Conservation (phyloP, 1,140 invertebrate species). For the Notospermus geniculatus region DNA sequence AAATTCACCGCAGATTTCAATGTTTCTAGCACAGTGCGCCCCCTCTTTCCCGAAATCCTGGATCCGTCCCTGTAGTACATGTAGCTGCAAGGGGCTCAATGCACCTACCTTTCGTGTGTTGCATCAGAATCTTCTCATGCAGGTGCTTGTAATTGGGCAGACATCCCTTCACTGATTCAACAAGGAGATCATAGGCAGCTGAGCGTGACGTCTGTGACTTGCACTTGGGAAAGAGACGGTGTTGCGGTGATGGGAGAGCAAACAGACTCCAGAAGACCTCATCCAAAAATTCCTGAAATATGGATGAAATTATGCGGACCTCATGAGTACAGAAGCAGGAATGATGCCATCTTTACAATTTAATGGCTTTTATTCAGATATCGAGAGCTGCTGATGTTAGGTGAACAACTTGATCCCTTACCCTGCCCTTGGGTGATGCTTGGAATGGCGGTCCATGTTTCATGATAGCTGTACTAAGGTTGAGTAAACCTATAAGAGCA, state of each 20-base stretch:
- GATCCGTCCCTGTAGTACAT: too few species aligned
- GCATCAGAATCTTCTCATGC: conserved; percentile 76
- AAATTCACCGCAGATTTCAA: too few species aligned
- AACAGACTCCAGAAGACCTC: conserved; percentile 85
- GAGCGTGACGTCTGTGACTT: conserved; percentile 85
- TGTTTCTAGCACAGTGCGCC: too few species aligned
- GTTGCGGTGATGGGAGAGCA: conserved; percentile 79
- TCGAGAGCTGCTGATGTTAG: too few species aligned
- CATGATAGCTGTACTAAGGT: conserved; percentile 78
- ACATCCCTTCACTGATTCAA: conserved; percentile 79
- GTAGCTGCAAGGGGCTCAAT: too few species aligned
- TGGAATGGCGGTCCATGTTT: conserved; percentile 87
- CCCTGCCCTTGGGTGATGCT: conserved; percentile 72
- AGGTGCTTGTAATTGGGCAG: conserved; percentile 83
- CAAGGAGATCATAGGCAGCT: conserved; percentile 83
- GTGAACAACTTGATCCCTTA: conserved; percentile 22
- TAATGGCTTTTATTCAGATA: too few species aligned
- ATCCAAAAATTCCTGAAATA: conserved; percentile 54
- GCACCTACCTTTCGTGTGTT: conserved; percentile 79
- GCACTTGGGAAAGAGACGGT: conserved; percentile 85
- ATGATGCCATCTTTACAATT: too few species aligned
- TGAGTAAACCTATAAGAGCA: conserved; percentile 83
- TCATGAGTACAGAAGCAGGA: too few species aligned
- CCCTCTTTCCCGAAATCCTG: too few species aligned
- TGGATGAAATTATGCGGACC: too few species aligned